Conservation (phyloP, 2,113 vertebrate species). For the Oxyura jamaicensis region DNA sequence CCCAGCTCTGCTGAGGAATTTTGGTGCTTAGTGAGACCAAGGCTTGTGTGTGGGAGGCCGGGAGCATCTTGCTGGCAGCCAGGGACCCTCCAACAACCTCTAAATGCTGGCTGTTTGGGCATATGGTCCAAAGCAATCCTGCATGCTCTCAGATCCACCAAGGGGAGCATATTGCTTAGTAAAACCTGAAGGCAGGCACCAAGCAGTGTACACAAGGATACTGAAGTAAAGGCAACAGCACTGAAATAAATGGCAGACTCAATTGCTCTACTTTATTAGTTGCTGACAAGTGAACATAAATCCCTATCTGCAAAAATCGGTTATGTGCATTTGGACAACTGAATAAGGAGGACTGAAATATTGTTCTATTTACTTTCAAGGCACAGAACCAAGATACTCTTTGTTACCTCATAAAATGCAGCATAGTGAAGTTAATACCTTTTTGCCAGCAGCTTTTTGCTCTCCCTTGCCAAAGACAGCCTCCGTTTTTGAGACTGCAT, state of each 20-base stretch:
- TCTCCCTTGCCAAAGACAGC: slow-evolving; percentile 17
- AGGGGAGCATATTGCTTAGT: rapidly evolving
- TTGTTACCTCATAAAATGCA: slow-evolving; percentile 71
- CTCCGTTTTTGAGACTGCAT: background rate
- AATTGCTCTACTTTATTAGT: slow-evolving; percentile 70
- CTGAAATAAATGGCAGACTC: slow-evolving; percentile 51
- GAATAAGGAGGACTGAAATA: slow-evolving; percentile 71
- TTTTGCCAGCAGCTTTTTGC: slow-evolving; percentile 56
- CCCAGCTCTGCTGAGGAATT: background rate
- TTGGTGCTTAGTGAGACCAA: background rate
- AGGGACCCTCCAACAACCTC: background rate
- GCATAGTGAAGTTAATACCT: slow-evolving; percentile 61
- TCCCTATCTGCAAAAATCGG: slow-evolving; percentile 69
- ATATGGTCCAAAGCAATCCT: rapidly evolving
- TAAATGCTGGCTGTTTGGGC: rapidly evolving
- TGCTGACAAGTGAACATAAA: slow-evolving; percentile 68
- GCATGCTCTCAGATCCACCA: rapidly evolving
- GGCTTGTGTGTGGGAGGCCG: rapidly evolving
- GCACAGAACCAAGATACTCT: slow-evolving; percentile 67
- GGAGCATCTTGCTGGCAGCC: rapidly evolving
- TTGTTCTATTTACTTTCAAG: slow-evolving; percentile 70
- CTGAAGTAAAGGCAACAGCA: slow-evolving; percentile 45
- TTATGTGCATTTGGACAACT: slow-evolving; percentile 71
- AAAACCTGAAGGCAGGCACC: background rate
- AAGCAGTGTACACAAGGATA: background rate